Percentiles rank a stretch among this genome's conserved stretches.
phyloP scores from a whole-genome alignment of 2,888 invertebrate species.

The Agrochola circellaris region DNA sequence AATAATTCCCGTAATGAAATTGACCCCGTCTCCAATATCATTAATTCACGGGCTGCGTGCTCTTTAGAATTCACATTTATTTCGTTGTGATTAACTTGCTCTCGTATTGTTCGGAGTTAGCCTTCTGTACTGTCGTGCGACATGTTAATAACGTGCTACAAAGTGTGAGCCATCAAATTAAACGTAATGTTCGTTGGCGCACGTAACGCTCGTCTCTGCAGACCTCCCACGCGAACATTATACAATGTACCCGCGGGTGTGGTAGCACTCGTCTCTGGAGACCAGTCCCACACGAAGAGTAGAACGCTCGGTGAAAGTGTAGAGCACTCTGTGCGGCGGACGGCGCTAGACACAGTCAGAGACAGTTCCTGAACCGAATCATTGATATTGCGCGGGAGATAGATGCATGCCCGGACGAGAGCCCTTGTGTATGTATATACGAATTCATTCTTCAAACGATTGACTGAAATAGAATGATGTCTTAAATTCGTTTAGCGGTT shows the following conservation, averaged over 20 bases:
- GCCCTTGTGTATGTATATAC: background rate
- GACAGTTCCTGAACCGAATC: too few relatives aligned
- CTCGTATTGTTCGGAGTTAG: background rate
- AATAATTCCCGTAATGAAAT: background rate
- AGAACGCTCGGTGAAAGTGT: background rate
- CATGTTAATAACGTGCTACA: constrained; percentile 6
- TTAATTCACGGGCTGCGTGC: background rate
- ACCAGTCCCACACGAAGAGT: background rate
- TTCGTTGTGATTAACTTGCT: background rate
- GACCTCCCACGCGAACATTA: background rate
- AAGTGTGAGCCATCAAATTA: constrained; percentile 41
- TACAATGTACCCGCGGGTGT: background rate
- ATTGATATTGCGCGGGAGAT: too few relatives aligned
- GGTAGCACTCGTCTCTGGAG: constrained; percentile 20
- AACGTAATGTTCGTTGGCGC: constrained; percentile 31
- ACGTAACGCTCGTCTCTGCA: constrained; percentile 17
- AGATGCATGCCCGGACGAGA: background rate
- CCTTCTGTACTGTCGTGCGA: constrained; percentile 3
- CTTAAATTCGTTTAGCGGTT: background rate
- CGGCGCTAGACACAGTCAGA: background rate
- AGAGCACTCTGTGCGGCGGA: background rate
- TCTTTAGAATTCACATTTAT: background rate
- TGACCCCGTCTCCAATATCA: background rate
- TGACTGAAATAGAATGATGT: background rate
- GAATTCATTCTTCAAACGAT: too few relatives aligned